Base-by-base conservation (phyloP, 64 coral and sea anemone genomes). In the Dendronephthya gigantea region DNA sequence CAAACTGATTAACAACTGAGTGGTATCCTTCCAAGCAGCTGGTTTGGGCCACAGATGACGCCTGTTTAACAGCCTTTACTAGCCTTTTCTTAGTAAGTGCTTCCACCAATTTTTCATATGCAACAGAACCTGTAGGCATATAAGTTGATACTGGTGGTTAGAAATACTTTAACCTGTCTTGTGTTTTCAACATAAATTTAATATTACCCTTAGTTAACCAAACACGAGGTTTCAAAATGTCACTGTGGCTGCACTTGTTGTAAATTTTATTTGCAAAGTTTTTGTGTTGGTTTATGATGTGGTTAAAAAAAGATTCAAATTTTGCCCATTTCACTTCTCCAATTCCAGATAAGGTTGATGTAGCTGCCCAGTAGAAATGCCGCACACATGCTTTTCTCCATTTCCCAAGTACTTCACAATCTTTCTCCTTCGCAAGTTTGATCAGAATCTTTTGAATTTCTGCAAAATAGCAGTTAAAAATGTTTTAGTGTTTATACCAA, bases 1-100 rank as follows among this genome's bases (percentile, higher is more conserved):
- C 82, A 81, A 83, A 90, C 8, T 85, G 88, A 59, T 90, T 90
- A 2, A 90, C 19, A 7, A 90, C 88, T 27, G 88, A 90, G 34
- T 90, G 88, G 39, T 84, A 90, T 28, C 88, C 88, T 32, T 90
- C 88, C 6, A 85, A 50, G 35, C 27, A 37, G 39, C 88, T 90
- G 16, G 88, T 90, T 51, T 90, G 83, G 35, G 58, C 88, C 7
- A 90, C 27, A 17, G 83, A 83, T 9, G 88, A 90, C 38, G 62
- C 40, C 33, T 90, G 36, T 49, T 90, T 90, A 59, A 90, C 85
- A 33, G 39, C 82, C 19, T 85, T 90, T 40, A 90, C 50, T 2
- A 90, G 33, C 28, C 49, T 34, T 48, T 40, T 68, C 25, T 90
- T 90, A 23, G 25, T 84, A 35, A 90, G 49, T 1, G 16, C 41